These are phyloP conservation scores for Siniperca scherzeri DNA, from an alignment of 2,797 vertebrate species.

Conservation along the genomic window DNA sequence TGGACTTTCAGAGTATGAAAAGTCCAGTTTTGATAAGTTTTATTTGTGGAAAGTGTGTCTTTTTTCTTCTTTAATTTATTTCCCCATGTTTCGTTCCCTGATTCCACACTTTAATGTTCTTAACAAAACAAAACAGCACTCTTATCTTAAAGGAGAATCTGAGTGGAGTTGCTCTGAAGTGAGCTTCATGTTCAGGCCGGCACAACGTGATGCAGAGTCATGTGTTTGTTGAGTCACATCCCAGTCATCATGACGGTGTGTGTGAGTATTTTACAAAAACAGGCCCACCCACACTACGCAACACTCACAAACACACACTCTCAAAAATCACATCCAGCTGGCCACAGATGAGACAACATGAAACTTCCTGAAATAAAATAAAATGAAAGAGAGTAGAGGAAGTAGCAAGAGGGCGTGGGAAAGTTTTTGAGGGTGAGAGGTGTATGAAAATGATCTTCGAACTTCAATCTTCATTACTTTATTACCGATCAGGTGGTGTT, in stretches of 20 bases:
- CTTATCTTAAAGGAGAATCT: neutral
- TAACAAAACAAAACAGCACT: neutral
- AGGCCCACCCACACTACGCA: neutral
- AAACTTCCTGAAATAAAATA: slow-evolving; percentile 15
- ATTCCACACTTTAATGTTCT: neutral
- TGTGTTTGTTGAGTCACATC: slow-evolving; percentile 73
- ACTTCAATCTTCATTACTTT: too few species aligned
- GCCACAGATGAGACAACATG: neutral
- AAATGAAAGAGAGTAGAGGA: neutral
- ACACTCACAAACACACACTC: neutral
- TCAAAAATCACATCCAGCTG: neutral
- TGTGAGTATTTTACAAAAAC: slow-evolving; percentile 22
- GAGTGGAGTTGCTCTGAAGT: neutral
- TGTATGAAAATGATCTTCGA: neutral
- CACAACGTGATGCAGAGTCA: slow-evolving; percentile 60
- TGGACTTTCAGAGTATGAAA: neutral
- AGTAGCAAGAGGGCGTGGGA: neutral
- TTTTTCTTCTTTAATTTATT: neutral
- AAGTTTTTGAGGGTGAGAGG: neutral
- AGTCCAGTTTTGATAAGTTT: neutral
- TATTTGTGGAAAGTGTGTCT: neutral
- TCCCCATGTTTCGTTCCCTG: neutral
- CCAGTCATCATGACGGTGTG: slow-evolving; percentile 25
- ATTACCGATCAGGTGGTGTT: neutral
- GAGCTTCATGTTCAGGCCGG: slow-evolving; percentile 20